Evolutionary conservation across 2,888 invertebrate genomes (phyloP), one percentile per base, ranked within the genome.

Genomic region (Thalpophila matura): DNA sequence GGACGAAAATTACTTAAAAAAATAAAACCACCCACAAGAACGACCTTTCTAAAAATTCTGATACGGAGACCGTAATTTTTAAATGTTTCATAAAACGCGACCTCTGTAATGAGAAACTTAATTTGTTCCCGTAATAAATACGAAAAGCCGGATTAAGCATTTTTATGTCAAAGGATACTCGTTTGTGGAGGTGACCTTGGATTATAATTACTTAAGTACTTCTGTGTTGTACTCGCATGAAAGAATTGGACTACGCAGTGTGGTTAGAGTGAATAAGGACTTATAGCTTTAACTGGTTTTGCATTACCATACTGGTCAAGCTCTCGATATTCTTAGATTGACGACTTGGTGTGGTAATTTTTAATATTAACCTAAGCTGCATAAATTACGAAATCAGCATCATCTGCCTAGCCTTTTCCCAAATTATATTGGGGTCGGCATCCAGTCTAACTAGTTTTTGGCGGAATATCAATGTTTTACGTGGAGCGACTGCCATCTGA

Each of bases 61-160:
- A 67, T 74, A 65, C 72, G 40, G 37, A 24, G 62, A 65, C 67
- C 73, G 60, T 72, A 67, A 77, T 73, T 78, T 77, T 73, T 77
- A 72, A 75, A 77, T 73, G 73, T 65, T 75, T 65, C 77, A 78
- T 78, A 78, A 78, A 78, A 77, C 55, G 50, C 40, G 66, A 64
- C 73, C 78, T 60, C 55, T 53, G 73, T 75, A 78, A 78, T 78
- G 78, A 78, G 69, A 78, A 78, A 78, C 78, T 75, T 78, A 78
- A 78, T 78, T 78, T 78, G 69, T 65, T 64, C 60, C 62, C 50
- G 56, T 70, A 73, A 78, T 78, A 73, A 78, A 78, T 75, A 78
- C 75, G 64, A 65, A 65, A 62, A 70, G 69, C 47, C 42, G 59
- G 64, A 77, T 71, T 56, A 61, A 56, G 35, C 35, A 63, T 65